Evolutionary conservation across 2,113 vertebrate genomes (phyloP).

Genomic region (Phycodurus eques): DNA sequence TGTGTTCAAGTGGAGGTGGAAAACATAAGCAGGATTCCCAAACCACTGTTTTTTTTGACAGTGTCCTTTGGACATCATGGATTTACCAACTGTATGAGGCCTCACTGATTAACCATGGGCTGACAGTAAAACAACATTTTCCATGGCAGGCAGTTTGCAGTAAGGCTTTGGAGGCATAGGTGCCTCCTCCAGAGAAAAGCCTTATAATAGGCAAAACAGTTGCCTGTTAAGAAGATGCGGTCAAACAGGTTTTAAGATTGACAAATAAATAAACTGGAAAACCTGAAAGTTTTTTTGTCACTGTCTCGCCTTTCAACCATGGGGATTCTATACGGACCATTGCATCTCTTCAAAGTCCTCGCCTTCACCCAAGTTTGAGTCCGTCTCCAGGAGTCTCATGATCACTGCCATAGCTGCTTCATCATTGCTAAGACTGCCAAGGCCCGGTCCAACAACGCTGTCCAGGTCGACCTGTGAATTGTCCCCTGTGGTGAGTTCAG

Average conservation of each 20-base stretch:
- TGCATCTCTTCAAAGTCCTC: conserved; percentile 84
- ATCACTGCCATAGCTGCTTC: conserved; percentile 86
- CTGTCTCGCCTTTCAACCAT: conserved; percentile 14
- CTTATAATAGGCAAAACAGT: conserved; percentile 4
- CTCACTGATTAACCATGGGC: conserved; percentile 11
- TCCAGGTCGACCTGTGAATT: conserved; percentile 83
- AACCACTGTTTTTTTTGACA: conserved; percentile 1
- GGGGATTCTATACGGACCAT: conserved; percentile 81
- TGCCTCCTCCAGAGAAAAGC: conserved; percentile 40
- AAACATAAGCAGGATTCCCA: conserved; percentile 18
- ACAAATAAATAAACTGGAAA: conserved; percentile 12
- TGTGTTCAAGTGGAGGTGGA: conserved; percentile 49
- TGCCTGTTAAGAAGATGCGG: conserved; percentile 25
- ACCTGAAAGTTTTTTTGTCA: neutral
- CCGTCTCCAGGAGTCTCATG: conserved; percentile 91
- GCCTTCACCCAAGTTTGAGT: conserved; percentile 81
- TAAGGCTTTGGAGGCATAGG: conserved; percentile 56
- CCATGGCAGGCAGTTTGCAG: conserved; percentile 45
- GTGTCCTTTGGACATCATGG: conserved; percentile 8
- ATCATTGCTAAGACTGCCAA: conserved; percentile 74
- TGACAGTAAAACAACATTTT: conserved; percentile 17
- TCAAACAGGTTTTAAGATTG: neutral
- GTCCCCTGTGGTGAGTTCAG: conserved; percentile 66
- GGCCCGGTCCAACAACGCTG: conserved; percentile 76
- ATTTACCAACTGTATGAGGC: conserved; percentile 16